Base-by-base conservation (phyloP, 2,888 invertebrate species). In the Pedicia rivosa region DNA sequence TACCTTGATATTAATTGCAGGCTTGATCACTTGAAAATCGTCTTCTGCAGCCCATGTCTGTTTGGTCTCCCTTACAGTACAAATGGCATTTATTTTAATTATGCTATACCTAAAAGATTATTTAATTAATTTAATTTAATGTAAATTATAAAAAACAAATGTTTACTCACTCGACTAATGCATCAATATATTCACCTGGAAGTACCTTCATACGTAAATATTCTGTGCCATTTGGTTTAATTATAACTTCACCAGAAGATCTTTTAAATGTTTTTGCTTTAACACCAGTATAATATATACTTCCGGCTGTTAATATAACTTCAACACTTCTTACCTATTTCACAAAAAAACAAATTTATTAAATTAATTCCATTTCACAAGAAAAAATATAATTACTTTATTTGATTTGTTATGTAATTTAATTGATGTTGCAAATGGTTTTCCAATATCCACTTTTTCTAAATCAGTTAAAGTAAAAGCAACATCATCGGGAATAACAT, bases 31-130 rank as follows among this genome's bases (percentile, higher is more conserved):
- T 56, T 81, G 75, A 62, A 83, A 82, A 57, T 83, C 81, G 47
- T 84, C 83, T 48, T 83, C 81, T 44, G 77, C 80, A 1, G 79
- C 75, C 78, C 82, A 86, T 3, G 80, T 74, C 56, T 84, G 83
- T 37, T 73, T 74, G 12, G 86, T 86, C 57, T 86, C 83, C 37
- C 69, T 66, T 0, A 86, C 83, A n/a, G 74, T 73, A 13, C 78
- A 78, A 55, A 81, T 74, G 4, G 77, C 78, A 16, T 76, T 76
- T 43, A 84, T 68, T 63, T 82, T 83, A 70, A 86, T 71, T 54
- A 75, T 76, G 50, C 76, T 73, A 52, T 43, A 43, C 29, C 40
- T 42, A n/a, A 19, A 29, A 14, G 5, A 26, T n/a, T 26, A 17
- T 32, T 22, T 14, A 13, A 22, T 37, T 29, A 16, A 22, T 4